Evolutionary conservation across 2,888 invertebrate genomes (phyloP), one percentile per base, ranked within the genome.

Genomic region (Parasteatoda lunata): DNA sequence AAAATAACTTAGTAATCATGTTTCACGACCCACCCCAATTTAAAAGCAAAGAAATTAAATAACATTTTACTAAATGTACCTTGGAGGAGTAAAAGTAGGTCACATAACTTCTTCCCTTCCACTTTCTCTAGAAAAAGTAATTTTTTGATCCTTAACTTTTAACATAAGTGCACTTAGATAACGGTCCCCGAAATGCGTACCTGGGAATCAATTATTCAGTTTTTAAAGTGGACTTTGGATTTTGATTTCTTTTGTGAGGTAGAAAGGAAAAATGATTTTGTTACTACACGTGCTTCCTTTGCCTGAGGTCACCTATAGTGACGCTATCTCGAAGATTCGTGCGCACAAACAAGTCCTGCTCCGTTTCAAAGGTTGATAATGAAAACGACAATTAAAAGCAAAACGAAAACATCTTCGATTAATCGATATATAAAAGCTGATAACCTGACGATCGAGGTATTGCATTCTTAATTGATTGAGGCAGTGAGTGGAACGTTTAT

Each of bases 261-360:
- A 30, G 81, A 64, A 70, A 49, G 48, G 30, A 71, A 54, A 69
- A 77, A 72, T 45, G 66, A 45, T 77, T 30, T 84, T 78, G 84
- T 77, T 84, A 71, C 71, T 48, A 66, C 72, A 78, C 84, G 78
- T 78, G 84, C 54, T 71, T 51, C 65, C 59, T 69, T 59, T 69
- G 48, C 69, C 52, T 73, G 73, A 71, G 83, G 71, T 65, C 66
- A 68, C 77, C 68, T 15, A 13, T 45, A 13, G n/a, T 65, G 75
- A 77, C 47, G 59, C 9, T 30, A 65, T 77, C 84, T 64, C 73
- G 84, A 84, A 78, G 7, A 30, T 84, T 84, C 84, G 52, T 66
- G 68, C 51, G 77, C 83, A 73, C 77, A 84, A 84, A 78, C 84
- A 84, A 73, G 54, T 73, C 54, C 72, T 72, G 65, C 70, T 70